Base-by-base conservation (phyloP, 2,113 vertebrate species). In the Beaufortia kweichowensis region DNA sequence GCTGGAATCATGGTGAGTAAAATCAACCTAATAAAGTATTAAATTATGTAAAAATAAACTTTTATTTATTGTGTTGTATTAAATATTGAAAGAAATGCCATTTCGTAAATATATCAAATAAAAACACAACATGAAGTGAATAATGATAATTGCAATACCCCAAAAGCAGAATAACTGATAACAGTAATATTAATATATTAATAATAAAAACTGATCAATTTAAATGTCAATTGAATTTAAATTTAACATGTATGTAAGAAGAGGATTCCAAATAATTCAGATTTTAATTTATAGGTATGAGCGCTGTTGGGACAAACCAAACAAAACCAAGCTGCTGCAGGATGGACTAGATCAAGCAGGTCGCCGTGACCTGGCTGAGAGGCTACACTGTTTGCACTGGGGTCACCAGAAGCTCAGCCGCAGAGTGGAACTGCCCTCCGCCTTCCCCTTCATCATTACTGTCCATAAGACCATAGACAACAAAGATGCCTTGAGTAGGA, bases 381-480 rank as follows among this genome's bases (percentile, higher is more conserved):
- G 77, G 43, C 87, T 93, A 43, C 91, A 78, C 2, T 91, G 88
- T 53, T 88, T 93, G 43, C 86, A 89, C 53, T 90, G 91, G 90
- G 88, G 89, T 23, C 86, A 92, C 35, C 91, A 91, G 87, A 94
- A 91, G 64, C 81, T 89, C 35, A 93, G 90, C 78, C 84, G 81
- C 4, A 88, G 85, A 61, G 88, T 90, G 39, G 87, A 93, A 83
- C 86, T 94, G 15, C 92, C 90, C 2, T 91, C 92, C 2, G 90
- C 90, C 43, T 94, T 93, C 43, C 90, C 90, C 15, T 91, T 93
- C 83, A 85, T 94, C 64, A 92, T 92, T 75, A 91, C 86, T 0
- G 87, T 91, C 28, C 90, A 92, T 67, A 92, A 91, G 82, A 93
- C 88, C 28, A 92, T 90, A 48, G 86, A 81, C 28, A 91, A 92